These are phyloP conservation scores for Carassius auratus DNA, from an alignment of 2,113 vertebrate genomes.

Conservation along the genomic window DNA sequence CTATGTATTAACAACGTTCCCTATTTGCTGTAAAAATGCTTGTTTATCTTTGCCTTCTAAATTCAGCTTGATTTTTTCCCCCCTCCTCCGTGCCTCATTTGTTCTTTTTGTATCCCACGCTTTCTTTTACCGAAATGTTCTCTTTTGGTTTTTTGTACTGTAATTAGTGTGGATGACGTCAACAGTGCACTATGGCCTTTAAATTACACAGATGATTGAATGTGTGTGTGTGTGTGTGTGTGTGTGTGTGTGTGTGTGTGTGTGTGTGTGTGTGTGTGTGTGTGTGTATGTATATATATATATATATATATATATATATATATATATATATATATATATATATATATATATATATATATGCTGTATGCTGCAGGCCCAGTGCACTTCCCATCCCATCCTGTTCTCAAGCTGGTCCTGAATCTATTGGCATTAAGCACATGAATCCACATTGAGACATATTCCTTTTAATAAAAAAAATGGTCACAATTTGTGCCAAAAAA, in stretches of 20 bases:
- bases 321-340: too few relatives aligned
- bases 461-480: not conserved
- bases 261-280: too few relatives aligned
- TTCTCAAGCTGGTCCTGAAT: not conserved
- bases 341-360: too few relatives aligned
- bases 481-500: not conserved
- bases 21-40: constrained; percentile 15
- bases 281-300: too few relatives aligned
- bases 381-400: not conserved
- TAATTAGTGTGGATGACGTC: constrained; percentile 54
- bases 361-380: not conserved
- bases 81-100: not conserved
- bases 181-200: constrained; percentile 38
- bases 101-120: constrained; percentile 9
- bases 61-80: not conserved
- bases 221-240: too few relatives aligned
- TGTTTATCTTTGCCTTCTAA: constrained; percentile 33
- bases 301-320: too few relatives aligned
- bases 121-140: not conserved
- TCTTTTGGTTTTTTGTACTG: constrained; percentile 27
- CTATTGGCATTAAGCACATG: not conserved
- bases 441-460: not conserved
- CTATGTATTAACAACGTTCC: not conserved
- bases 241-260: too few relatives aligned
- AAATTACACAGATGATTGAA: constrained; percentile 21